Conservation (phyloP, 2,797 vertebrate species). For the Sphenopsis melanotis region DNA sequence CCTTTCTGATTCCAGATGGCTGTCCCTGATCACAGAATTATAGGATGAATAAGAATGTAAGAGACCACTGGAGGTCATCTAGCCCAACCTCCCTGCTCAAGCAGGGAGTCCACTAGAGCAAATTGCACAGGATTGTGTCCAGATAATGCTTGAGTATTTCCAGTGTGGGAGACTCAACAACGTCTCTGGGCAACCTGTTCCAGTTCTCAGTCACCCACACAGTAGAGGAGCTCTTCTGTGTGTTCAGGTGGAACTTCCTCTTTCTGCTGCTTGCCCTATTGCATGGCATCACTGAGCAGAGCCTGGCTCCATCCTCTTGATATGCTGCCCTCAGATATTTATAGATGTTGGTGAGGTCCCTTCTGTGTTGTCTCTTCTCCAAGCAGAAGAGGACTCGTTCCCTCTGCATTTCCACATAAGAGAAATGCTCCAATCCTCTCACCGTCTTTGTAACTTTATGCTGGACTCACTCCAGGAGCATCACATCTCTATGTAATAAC, state of each 20-base stretch:
- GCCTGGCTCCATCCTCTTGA: background rate
- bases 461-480: background rate
- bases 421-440: background rate
- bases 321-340: background rate
- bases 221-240: background rate
- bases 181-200: background rate
- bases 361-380: background rate
- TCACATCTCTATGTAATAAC: background rate
- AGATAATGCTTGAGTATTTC: background rate
- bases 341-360: background rate
- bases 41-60: background rate
- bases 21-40: background rate
- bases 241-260: background rate
- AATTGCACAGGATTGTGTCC: background rate
- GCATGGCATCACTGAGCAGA: background rate
- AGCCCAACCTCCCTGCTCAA: background rate
- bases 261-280: rapidly evolving
- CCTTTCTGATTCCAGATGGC: background rate
- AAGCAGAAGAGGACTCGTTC: background rate
- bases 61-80: background rate
- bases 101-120: background rate
- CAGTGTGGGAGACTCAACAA: too few relatives aligned
- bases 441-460: background rate
- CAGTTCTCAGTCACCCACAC: background rate
- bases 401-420: rapidly evolving